phyloP scores from a whole-genome alignment of 1,140 invertebrate species.

The Eumaeus atala region DNA sequence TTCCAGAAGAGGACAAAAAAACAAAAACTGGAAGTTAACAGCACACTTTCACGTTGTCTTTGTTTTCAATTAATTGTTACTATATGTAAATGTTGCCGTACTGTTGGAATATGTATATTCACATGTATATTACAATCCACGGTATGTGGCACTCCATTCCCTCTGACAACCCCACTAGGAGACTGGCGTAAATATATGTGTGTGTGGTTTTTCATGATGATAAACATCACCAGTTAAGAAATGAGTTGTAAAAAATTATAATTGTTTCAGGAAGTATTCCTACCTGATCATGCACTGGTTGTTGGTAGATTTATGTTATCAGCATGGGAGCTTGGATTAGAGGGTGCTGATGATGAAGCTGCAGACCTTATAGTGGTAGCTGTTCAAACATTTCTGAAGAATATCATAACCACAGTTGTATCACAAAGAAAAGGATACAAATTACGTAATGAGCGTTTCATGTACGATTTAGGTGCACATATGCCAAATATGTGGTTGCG shows the following conservation, averaged over 20 bases:
- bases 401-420: constrained; percentile 83
- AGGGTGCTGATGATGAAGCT: constrained; percentile 85
- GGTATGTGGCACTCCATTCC: no score
- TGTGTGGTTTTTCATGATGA: no score
- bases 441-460: constrained; percentile 79
- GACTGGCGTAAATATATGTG: no score
- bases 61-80: no score
- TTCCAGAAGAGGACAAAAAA: no score
- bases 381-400: constrained; percentile 82
- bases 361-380: constrained; percentile 84
- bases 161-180: no score
- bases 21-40: no score
- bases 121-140: no score
- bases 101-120: no score
- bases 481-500: constrained; percentile 82
- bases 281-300: constrained; percentile 85
- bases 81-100: no score
- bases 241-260: neutral
- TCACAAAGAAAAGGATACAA: constrained; percentile 83
- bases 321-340: constrained; percentile 87
- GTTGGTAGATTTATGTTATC: constrained; percentile 85
- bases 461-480: constrained; percentile 82
- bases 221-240: no score
- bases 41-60: no score
- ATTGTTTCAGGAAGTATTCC: constrained; percentile 77